Percentiles rank a stretch among this genome's conserved stretches.
These are phyloP conservation scores for Epinephelus fuscoguttatus DNA, from an alignment of 2,113 vertebrate species.

Conservation along the genomic window DNA sequence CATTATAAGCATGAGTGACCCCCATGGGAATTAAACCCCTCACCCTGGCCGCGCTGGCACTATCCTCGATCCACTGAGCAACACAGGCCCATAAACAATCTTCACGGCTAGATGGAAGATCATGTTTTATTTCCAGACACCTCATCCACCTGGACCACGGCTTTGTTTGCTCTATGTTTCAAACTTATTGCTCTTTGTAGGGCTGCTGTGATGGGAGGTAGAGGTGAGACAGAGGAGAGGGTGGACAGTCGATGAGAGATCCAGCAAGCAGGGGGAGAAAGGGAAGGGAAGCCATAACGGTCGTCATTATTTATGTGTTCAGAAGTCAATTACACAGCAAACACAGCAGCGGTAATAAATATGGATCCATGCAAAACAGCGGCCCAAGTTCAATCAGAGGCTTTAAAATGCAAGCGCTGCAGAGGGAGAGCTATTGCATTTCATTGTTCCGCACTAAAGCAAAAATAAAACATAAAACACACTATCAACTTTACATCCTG, in stretches of 20 bases:
- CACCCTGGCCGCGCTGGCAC: not conserved
- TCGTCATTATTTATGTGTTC: constrained; percentile 67
- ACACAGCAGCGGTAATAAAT: constrained; percentile 43
- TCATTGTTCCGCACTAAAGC: not conserved
- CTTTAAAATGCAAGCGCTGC: constrained; percentile 30
- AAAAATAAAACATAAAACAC: not conserved
- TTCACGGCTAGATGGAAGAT: constrained; percentile 20
- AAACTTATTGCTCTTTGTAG: constrained; percentile 37
- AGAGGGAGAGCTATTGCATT: constrained; percentile 9
- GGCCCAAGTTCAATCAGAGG: constrained; percentile 9
- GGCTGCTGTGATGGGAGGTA: constrained; percentile 2
- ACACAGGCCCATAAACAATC: constrained; percentile 27
- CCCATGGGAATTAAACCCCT: constrained; percentile 5
- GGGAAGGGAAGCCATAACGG: not conserved
- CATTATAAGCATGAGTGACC: constrained; percentile 20
- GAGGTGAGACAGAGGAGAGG: constrained; percentile 16
- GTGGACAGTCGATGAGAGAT: not conserved
- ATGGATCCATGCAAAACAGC: constrained; percentile 46
- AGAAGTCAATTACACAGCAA: constrained; percentile 60
- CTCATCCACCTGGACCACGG: constrained; percentile 17
- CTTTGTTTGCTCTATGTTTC: constrained; percentile 43
- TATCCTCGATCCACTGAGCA: constrained; percentile 21
- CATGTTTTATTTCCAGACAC: constrained; percentile 39
- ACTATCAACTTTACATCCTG: not conserved
- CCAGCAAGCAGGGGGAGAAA: not conserved